Base-by-base conservation (phyloP, 2,797 vertebrate species). In the Acanthurus leucopareius region DNA sequence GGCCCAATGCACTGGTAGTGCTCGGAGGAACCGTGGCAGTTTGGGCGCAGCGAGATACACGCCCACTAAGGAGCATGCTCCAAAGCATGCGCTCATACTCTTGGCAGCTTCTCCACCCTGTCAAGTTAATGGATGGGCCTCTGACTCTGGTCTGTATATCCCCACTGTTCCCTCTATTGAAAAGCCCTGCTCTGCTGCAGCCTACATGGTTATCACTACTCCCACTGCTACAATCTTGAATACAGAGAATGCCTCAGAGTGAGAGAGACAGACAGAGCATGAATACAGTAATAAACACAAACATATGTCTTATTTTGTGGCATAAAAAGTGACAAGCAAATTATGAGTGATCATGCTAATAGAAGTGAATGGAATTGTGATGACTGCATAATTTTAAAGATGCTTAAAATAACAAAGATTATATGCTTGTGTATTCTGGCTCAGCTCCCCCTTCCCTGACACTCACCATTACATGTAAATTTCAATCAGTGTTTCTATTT, bases 111-210 rank as follows among this genome's bases (percentile, higher is more conserved):
- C 88, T 91, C 88, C 88, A 82, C 87, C 84, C 91, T 93, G 93
- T 94, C 93, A 93, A 92, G 73, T 89, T 93, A 93, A 94, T 92
- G 91, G 92, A 94, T 93, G 91, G 90, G 90, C 89, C 90, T 93
- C 88, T 88, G 92, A 91, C 90, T 92, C 82, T 72, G 79, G 85
- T 89, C 91, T 92, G 92, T 86, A 91, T 92, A 91, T 93, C 89
- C 86, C 81, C 88, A 90, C 91, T 91, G 89, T 90, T 93, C 83
- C 88, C 79, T 86, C 88, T 89, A 90, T 91, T 94, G 92, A 93
- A 91, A 91, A 94, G 92, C 75, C 79, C 70, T 73, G 83, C 82
- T 88, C 86, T 15, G 71, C 88, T 79, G 72, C 89, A 90, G 89
- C 89, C 87, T 86, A 77, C 84, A 90, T 75, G 73, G 70, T 93